These are phyloP conservation scores for Lophotis ruficrista DNA, from an alignment of 2,113 vertebrate genomes.

Conservation along the genomic window DNA sequence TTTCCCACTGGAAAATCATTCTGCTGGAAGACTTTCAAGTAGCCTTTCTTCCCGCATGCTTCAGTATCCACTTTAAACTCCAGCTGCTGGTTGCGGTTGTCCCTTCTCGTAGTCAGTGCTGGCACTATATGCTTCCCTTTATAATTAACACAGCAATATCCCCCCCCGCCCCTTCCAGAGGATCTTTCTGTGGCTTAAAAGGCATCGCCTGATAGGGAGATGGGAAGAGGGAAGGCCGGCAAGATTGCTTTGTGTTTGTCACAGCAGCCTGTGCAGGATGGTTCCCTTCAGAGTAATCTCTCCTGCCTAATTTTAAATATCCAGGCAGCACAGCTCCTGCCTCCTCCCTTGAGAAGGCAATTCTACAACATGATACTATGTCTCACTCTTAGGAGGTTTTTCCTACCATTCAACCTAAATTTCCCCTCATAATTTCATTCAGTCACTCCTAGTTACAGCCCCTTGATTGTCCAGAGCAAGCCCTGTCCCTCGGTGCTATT, in stretches of 20 bases:
- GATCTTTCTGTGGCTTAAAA: not conserved
- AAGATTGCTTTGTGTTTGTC: not conserved
- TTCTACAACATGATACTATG: not conserved
- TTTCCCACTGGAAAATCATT: constrained; percentile 38
- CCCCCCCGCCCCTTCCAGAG: not conserved
- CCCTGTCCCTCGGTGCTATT: not conserved
- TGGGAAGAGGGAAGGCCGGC: not conserved
- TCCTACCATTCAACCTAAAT: not conserved
- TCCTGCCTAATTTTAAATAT: not conserved
- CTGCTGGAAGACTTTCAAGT: constrained; percentile 34
- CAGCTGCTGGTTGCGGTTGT: constrained; percentile 30
- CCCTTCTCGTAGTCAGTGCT: not conserved
- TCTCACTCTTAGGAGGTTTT: not conserved
- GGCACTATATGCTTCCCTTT: not conserved
- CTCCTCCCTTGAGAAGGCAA: not conserved
- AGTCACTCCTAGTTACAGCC: not conserved
- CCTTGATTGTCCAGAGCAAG: not conserved
- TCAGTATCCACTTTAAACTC: constrained; percentile 31
- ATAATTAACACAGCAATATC: not conserved
- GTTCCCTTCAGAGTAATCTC: not conserved
- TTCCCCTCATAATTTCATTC: not conserved
- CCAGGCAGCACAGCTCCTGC: not conserved
- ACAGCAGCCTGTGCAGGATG: rapidly evolving
- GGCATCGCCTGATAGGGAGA: not conserved
- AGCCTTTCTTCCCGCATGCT: not conserved